Evolutionary conservation across 2,113 vertebrate genomes (phyloP), one percentile per base, ranked within the genome.

Genomic region (Craseonycteris thonglongyai): DNA sequence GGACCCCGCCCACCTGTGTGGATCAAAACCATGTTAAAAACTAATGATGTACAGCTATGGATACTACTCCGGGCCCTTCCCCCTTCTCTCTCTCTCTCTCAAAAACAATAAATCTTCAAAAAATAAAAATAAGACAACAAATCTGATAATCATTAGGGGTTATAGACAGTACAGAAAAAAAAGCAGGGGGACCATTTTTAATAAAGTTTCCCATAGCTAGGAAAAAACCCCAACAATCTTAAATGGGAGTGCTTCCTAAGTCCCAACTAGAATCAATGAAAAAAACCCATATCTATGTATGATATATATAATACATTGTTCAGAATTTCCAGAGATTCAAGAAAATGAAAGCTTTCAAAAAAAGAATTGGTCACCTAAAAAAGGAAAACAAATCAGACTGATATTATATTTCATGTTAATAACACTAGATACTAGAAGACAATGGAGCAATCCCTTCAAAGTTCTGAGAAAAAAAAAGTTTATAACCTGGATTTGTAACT

Each of bases 401-500:
- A 68, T 24, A 75, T 88, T 91, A 35, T 63, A 80, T 69, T 93
- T 96, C 38, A 49, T 26, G 88, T 80, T 95, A 96, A 38, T 84
- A 65, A 85, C 24, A 84, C 51, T 28, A 88, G 38, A 42, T 89
- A 88, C 7, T 59, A 95, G 7, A 86, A 85, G 38, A 94, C 11
- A 15, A 63, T 30, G 47, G 14, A 65, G 21, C 10, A 72, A 95
- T 72, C 16, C 16, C 61, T 93, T 88, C 35, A 95, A 91, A 81
- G 22, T 86, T 87, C 69, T 82, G 58, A 83, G 26, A 96, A 22
- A 88, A 92, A 93, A 93, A 88, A 92, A 93, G 91, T 56, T 16
- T 86, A 71, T 65, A 93, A 81, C 22, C 21, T 84, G 9, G 66
- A 93, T 95, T 85, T 93, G 30, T 47, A 88, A 81, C 30, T 85